Base-by-base conservation (phyloP, 2,113 vertebrate genomes). In the Pteropus alecto region DNA sequence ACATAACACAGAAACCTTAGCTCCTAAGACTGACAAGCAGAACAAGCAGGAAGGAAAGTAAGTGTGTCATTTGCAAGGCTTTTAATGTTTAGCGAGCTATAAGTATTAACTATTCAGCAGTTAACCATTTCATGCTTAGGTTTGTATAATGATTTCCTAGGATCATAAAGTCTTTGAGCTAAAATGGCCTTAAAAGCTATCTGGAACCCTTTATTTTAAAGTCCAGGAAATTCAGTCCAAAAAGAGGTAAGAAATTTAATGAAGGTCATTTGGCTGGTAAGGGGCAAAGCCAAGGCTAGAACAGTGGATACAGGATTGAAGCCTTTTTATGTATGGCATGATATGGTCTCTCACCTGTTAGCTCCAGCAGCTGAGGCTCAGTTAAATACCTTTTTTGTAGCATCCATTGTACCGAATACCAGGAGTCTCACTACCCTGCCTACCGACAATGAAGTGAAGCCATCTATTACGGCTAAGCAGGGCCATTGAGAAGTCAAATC, bases 131-230 rank as follows among this genome's bases (percentile, higher is more conserved):
- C 19, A 18, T 43, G 3, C 56, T 46, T 30, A 30, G 15, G 19
- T 65, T n/a, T 18, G 6, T 82, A 5, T 70, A 61, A 24, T 30
- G 77, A 43, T 63, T 93, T 60, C 15, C 13, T 22, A 73, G 30
- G 51, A 48, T 26, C 63, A 41, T 26, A 85, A 38, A 65, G 5
- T 74, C 33, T 77, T 51, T 82, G 58, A 61, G 54, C n/a, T 73
- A 86, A 86, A 70, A 78, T 48, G 21, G 33, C 58, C 63, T 81
- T 92, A 41, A 82, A 87, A 73, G 15, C 60, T 26, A 28, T 38
- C 48, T 74, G 22, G 54, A 74, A 73, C 16, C 22, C 15, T 56
- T 91, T 67, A 54, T 90, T 91, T 95, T 88, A 94, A 93, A 90
- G 43, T 77, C 71, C 90, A 35, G 22, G 24, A 91, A 84, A 65